phyloP scores from a whole-genome alignment of 2,888 invertebrate species.

The Agrilus mali region DNA sequence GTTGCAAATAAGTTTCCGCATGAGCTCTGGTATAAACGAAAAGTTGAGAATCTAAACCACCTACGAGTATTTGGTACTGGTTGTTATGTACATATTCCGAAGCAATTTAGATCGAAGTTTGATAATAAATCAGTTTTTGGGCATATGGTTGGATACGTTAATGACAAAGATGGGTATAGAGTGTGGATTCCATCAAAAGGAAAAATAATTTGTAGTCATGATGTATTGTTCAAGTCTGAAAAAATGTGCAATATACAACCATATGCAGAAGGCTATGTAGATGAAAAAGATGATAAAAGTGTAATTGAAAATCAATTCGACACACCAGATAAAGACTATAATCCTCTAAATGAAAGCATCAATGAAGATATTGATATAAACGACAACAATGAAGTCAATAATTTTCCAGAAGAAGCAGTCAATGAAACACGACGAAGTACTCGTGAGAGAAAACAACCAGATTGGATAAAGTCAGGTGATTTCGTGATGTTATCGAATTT shows the following conservation, averaged over 20 bases:
- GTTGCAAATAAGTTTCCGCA: constrained; percentile 5
- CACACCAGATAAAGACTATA: background rate
- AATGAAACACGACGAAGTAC: too few species aligned
- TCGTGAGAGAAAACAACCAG: too few species aligned
- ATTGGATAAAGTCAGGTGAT: too few species aligned
- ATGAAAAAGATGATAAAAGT: background rate
- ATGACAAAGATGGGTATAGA: constrained; percentile 6
- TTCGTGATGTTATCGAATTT: too few species aligned
- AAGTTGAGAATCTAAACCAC: constrained; percentile 9
- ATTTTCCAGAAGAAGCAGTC: too few species aligned
- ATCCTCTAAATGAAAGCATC: background rate
- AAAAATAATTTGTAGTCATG: background rate
- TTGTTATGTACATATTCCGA: constrained; percentile 10
- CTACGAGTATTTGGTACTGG: constrained; percentile 11
- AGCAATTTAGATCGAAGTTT: constrained; percentile 8
- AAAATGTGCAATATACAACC: background rate
- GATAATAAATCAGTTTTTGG: constrained; percentile 6
- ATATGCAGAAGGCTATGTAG: background rate
- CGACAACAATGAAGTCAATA: background rate
- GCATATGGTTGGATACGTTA: constrained; percentile 3
- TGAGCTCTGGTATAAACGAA: constrained; percentile 10
- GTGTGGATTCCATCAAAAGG: constrained; percentile 4
- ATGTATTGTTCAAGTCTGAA: background rate
- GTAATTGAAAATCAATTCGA: background rate
- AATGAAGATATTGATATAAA: background rate